phyloP scores from a whole-genome alignment of 2,113 vertebrate genomes.

The Callocephalon fimbriatum region DNA sequence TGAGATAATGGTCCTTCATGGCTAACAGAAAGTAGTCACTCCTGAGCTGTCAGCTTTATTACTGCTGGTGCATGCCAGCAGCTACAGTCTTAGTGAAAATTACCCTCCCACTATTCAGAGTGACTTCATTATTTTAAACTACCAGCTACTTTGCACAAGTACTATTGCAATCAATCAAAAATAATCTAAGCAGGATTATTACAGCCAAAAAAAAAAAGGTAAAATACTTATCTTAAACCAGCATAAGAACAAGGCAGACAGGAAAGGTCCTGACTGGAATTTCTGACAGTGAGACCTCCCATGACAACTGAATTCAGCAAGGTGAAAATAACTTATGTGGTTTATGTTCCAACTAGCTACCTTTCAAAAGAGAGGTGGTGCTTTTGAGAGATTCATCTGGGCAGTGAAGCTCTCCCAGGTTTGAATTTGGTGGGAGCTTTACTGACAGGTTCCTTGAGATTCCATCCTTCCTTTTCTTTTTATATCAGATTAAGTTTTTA shows the following conservation, averaged over 20 bases:
- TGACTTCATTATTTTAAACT: conserved; percentile 43
- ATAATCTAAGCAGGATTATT: not conserved
- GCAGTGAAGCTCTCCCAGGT: not conserved
- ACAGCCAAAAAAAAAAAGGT: not conserved
- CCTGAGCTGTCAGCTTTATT: not conserved
- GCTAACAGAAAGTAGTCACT: not conserved
- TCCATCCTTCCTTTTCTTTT: not conserved
- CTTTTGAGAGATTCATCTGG: not conserved
- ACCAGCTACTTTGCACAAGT: conserved; percentile 10
- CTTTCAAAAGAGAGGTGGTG: not conserved
- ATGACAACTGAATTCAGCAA: not conserved
- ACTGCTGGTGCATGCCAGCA: not conserved
- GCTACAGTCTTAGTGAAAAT: not conserved
- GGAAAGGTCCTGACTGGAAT: not conserved
- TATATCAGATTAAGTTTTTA: not conserved
- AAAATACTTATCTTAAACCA: not conserved
- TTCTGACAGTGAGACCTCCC: not conserved
- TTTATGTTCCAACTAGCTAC: not conserved
- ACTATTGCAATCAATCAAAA: conserved; percentile 15
- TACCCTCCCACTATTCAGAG: not conserved
- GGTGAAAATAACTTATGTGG: not conserved
- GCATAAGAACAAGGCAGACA: not conserved
- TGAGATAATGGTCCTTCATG: not conserved
- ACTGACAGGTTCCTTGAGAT: not conserved
- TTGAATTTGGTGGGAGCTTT: not conserved